Evolutionary conservation across 30 jellyfish, hydroid and myxozoan genomes (phyloP).

Genomic region (Pseudorhiza aurosa): DNA sequence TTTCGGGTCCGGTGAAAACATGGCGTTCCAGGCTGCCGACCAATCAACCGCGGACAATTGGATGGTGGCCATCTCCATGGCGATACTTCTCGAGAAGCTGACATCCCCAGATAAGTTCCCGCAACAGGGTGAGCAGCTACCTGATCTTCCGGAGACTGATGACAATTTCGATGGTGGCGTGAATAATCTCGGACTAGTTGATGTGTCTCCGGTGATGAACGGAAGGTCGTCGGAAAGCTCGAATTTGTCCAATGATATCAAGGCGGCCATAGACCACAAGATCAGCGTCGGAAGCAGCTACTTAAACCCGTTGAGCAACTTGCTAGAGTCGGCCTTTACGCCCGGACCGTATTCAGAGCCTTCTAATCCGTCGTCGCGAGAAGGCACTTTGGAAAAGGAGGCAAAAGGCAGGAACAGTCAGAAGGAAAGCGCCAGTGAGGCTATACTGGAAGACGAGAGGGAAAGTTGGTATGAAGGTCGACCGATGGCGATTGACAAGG

Average conservation of each 20-base stretch:
- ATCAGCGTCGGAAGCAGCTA: slow-evolving; percentile 40
- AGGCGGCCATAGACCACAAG: slow-evolving; percentile 39
- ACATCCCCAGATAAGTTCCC: slow-evolving; percentile 64
- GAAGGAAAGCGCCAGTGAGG: slow-evolving; percentile 20
- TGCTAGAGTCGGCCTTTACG: slow-evolving; percentile 29
- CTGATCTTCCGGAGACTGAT: neutral
- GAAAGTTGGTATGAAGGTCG: too few species aligned
- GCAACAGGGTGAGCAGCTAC: slow-evolving; percentile 46
- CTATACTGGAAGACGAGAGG: slow-evolving; percentile 47
- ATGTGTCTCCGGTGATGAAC: slow-evolving; percentile 15
- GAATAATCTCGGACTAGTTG: slow-evolving; percentile 16
- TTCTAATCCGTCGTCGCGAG: slow-evolving; percentile 57
- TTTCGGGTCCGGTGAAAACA: slow-evolving; percentile 47
- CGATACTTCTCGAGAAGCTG: slow-evolving; percentile 85
- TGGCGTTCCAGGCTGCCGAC: slow-evolving; percentile 74
- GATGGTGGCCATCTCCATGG: slow-evolving; percentile 99
- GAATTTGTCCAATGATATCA: slow-evolving; percentile 49
- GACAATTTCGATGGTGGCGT: slow-evolving; percentile 9
- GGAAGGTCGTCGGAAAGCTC: slow-evolving; percentile 39
- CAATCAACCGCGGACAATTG: slow-evolving; percentile 86
- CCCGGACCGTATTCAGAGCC: slow-evolving; percentile 47
- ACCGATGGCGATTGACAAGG: too few species aligned
- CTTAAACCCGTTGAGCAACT: slow-evolving; percentile 23
- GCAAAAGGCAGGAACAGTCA: neutral
- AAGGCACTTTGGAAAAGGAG: slow-evolving; percentile 46